phyloP scores from a whole-genome alignment of 2,113 vertebrate species.

The Microtus montanus region DNA sequence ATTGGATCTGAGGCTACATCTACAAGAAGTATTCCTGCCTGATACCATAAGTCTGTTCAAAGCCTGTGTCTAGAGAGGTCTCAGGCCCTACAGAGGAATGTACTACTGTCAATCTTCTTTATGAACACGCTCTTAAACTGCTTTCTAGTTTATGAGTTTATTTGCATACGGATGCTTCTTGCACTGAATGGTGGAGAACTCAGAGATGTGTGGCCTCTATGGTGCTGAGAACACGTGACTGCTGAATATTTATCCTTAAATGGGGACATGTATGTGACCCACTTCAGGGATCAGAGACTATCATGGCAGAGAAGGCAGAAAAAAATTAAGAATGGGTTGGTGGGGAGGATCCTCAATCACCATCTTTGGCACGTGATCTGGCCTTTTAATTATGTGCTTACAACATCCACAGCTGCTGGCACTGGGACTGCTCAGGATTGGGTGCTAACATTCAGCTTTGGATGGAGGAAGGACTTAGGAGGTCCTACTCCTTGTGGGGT shows the following conservation, averaged over 20 bases:
- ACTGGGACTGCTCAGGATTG: not conserved
- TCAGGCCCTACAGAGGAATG: not conserved
- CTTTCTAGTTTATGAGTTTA: not conserved
- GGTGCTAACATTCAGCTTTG: no score
- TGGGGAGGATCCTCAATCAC: not conserved
- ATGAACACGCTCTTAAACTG: not conserved
- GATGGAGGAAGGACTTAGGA: not conserved
- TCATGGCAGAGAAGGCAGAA: not conserved
- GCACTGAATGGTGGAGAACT: not conserved
- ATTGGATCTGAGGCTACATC: not conserved
- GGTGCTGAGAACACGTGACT: not conserved
- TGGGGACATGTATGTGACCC: not conserved
- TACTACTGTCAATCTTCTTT: not conserved
- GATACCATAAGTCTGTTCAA: not conserved
- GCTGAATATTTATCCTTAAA: not conserved
- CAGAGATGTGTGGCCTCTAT: not conserved
- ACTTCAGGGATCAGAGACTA: not conserved
- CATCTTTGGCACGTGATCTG: not conserved
- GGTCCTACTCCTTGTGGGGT: not conserved
- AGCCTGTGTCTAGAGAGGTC: not conserved
- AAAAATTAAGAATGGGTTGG: not conserved
- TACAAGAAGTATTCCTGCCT: not conserved
- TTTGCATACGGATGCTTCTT: not conserved
- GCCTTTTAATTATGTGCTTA: not conserved
- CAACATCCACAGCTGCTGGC: not conserved